Base-by-base conservation (phyloP, 2,888 invertebrate species). In the Incurvaria masculella region DNA sequence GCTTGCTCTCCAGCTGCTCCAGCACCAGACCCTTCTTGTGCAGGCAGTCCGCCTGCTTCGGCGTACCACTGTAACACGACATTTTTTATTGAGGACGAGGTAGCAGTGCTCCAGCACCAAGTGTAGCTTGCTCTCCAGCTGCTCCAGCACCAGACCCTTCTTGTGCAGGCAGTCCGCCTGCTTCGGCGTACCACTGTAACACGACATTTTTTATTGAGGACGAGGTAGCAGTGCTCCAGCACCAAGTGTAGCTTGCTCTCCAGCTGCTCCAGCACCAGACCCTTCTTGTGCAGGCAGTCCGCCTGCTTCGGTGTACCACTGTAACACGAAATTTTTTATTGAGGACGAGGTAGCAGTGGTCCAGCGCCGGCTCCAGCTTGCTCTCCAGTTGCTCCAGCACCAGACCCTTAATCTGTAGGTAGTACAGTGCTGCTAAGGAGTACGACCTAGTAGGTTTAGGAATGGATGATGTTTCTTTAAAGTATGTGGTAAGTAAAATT, bases 211-310 rank as follows among this genome's bases (percentile, higher is more conserved):
- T n/a, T n/a, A n/a, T n/a, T n/a, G n/a, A n/a, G n/a, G n/a, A n/a
- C n/a, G n/a, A n/a, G n/a, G n/a, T n/a, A n/a, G n/a, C n/a, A n/a
- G n/a, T n/a, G 84, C 65, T 95, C 93, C 51, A 94, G 65, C 0
- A 94, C 95, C 1, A 84, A 86, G 63, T 97, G 97, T 51, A 99
- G 76, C 71, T 97, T 97, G 50, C 83, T 85, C 69, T 98, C 97
- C 47, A 96, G 83, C 63, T 93, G 92, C 57, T 94, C 93, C 62
- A 95, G 80, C 43, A 94, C 82, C 18, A 84, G 81, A 55, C 91
- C 88, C 66, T 97, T 96, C 66, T 89, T 92, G 52, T 91, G 88
- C 48, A 93, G 68, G 65, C 94, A 95, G 52, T 94, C 92, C n/a
- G 85, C 88, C 62, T 96, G 91, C 61, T 90, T 92, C 5, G 91